A percentile compares a stretch with the other conserved stretches of the same genome.
phyloP scores from a whole-genome alignment of 23 tunicate genomes.

The Styela clava region DNA sequence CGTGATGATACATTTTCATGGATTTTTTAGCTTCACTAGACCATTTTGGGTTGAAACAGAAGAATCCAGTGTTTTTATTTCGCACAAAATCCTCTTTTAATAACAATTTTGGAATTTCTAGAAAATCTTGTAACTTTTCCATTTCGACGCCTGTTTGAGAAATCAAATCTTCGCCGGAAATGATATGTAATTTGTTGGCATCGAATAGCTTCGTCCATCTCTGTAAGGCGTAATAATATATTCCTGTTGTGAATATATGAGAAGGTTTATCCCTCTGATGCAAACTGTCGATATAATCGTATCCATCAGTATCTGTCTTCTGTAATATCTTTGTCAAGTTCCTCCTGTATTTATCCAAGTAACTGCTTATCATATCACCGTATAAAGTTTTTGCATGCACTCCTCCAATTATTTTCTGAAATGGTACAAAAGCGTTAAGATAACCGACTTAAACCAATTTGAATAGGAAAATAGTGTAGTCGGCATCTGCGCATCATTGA shows the following conservation, averaged over 20 bases:
- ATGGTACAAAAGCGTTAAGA: not conserved
- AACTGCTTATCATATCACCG: not conserved
- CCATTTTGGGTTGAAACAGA: not conserved
- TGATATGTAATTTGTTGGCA: not conserved
- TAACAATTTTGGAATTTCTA: not conserved
- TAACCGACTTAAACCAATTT: no score
- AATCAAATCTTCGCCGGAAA: not conserved
- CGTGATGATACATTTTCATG: not conserved
- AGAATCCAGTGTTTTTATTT: conserved; percentile 3
- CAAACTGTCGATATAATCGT: not conserved
- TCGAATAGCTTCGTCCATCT: not conserved
- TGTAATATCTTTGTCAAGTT: not conserved
- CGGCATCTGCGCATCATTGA: no score
- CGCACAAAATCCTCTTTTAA: conserved; percentile 10
- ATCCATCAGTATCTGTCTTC: not conserved
- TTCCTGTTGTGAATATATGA: not conserved
- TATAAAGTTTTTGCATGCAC: not conserved
- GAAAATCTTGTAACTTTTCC: conserved; percentile 6
- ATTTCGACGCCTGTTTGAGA: not conserved
- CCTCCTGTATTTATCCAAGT: not conserved
- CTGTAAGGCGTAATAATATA: not conserved
- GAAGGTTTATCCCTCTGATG: not conserved
- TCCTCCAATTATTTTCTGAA: not conserved
- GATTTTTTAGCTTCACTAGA: not conserved
- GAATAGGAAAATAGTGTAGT: no score